Conservation (phyloP, 2,113 vertebrate genomes). For the Elachura formosa region DNA sequence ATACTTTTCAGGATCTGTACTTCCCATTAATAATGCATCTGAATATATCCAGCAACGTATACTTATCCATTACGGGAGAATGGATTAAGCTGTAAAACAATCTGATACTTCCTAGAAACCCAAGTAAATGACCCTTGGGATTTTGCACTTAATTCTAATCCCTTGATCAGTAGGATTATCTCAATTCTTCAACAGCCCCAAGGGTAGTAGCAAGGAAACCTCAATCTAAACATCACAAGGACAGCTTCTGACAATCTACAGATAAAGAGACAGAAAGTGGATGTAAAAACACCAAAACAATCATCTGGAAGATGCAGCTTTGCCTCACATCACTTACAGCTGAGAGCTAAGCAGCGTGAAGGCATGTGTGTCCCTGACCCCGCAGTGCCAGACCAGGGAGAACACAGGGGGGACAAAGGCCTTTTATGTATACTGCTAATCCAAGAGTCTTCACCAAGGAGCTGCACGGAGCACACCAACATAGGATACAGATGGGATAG, state of each 20-base stretch:
- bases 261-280: background rate
- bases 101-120: background rate
- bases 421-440: background rate
- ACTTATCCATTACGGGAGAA: background rate
- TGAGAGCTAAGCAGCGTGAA: background rate
- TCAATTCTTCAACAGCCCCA: background rate
- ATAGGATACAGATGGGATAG: background rate
- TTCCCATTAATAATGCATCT: background rate
- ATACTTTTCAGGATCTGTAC: background rate
- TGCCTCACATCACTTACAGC: background rate
- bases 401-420: background rate
- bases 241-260: background rate
- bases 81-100: background rate
- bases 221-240: background rate
- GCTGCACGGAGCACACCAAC: background rate
- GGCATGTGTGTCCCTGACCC: accelerated
- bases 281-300: background rate
- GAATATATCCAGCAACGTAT: background rate
- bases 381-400: accelerated
- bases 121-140: background rate
- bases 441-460: background rate
- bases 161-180: background rate
- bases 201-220: background rate
- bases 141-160: background rate
- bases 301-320: background rate